Conservation (phyloP, 2,113 vertebrate species). For the Sigmodon hispidus region DNA sequence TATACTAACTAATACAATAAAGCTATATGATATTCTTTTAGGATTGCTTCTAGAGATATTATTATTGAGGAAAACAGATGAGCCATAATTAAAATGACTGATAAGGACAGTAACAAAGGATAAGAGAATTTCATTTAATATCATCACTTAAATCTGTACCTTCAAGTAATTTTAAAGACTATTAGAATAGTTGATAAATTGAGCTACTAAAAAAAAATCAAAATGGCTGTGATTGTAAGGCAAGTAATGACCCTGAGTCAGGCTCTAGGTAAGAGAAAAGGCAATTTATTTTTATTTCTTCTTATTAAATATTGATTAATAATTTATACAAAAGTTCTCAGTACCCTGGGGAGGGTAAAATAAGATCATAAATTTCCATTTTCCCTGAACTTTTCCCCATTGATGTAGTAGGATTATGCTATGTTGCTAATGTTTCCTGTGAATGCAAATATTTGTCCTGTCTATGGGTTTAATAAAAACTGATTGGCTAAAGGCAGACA, state of each 20-base stretch:
- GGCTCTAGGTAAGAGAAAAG: background rate
- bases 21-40: slow-evolving; percentile 67
- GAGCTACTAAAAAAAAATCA: background rate
- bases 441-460: no score
- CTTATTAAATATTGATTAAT: slow-evolving; percentile 35
- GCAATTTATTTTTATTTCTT: slow-evolving; percentile 52
- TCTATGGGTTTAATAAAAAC: no score
- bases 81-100: slow-evolving; percentile 56
- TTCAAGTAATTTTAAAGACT: slow-evolving; percentile 12
- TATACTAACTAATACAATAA: no score
- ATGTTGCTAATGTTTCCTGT: no score
- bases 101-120: slow-evolving; percentile 16
- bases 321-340: background rate
- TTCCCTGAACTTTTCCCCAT: slow-evolving; percentile 8
- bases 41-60: slow-evolving; percentile 60
- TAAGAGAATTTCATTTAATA: slow-evolving; percentile 39
- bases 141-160: slow-evolving; percentile 19
- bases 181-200: background rate
- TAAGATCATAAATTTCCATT: slow-evolving; percentile 38
- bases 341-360: background rate
- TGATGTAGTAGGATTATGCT: no score
- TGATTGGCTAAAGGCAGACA: no score
- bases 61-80: slow-evolving; percentile 59
- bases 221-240: background rate
- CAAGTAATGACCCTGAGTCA: background rate